phyloP scores from a whole-genome alignment of 2,113 vertebrate species.

The Lutjanus erythropterus region DNA sequence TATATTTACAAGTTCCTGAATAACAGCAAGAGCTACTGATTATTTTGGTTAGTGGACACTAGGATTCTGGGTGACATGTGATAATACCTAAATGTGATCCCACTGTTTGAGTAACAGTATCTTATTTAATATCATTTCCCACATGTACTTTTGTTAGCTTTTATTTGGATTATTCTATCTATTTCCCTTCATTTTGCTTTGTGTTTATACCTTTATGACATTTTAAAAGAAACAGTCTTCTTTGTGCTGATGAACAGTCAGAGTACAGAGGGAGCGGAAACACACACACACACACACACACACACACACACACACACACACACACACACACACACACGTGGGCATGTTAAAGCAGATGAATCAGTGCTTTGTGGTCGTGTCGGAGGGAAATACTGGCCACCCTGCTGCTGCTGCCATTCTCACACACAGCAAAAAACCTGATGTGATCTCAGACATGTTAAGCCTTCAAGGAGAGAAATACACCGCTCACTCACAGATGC shows the following conservation, averaged over 20 bases:
- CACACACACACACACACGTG: conserved; percentile 44
- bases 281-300: conserved; percentile 10
- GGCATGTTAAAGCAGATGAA: conserved; percentile 71
- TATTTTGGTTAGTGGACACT: neutral
- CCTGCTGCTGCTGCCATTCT: conserved; percentile 41
- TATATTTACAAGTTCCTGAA: neutral
- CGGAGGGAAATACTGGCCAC: conserved; percentile 55
- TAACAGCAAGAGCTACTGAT: neutral
- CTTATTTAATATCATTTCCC: neutral
- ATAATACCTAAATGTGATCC: neutral
- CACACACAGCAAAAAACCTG: conserved; percentile 15
- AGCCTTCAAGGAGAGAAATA: conserved; percentile 8
- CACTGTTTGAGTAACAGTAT: neutral
- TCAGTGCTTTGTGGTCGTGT: conserved; percentile 66
- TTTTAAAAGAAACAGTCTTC: neutral
- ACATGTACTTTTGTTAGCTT: neutral
- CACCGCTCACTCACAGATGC: neutral
- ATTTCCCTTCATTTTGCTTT: neutral
- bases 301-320: conserved; percentile 1
- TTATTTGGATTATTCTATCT: neutral
- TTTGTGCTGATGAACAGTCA: neutral
- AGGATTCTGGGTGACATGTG: neutral
- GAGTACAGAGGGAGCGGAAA: neutral
- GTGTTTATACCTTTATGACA: neutral
- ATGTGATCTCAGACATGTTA: conserved; percentile 22